Conservation (phyloP, 2,888 invertebrate genomes). For the Luffia ferchaultella region DNA sequence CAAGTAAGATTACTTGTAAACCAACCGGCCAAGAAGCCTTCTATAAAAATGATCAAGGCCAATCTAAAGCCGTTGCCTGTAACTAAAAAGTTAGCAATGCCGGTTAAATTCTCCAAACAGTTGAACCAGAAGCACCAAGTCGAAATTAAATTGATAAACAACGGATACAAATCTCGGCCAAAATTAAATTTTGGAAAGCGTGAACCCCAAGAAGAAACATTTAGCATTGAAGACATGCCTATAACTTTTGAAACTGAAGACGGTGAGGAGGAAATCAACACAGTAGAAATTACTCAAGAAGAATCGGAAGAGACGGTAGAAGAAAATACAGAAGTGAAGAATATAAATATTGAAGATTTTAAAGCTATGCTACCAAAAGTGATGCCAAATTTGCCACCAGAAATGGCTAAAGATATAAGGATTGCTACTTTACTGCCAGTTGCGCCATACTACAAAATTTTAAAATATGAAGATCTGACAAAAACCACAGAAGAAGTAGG, state of each 20-base stretch:
- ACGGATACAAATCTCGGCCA: neutral
- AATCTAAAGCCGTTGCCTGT: slow-evolving; percentile 10
- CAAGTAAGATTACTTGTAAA: slow-evolving; percentile 22
- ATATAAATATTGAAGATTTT: no score
- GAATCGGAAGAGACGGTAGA: no score
- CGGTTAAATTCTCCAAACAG: slow-evolving; percentile 23
- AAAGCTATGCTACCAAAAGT: no score
- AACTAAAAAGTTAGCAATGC: slow-evolving; percentile 26
- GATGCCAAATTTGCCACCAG: no score
- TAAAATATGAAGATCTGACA: slow-evolving; percentile 33
- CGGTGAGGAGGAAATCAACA: neutral
- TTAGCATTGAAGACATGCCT: neutral
- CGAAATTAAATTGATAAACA: neutral
- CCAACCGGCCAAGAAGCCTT: slow-evolving; percentile 13
- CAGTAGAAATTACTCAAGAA: no score
- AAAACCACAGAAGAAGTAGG: slow-evolving; percentile 2
- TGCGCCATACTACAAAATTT: slow-evolving; percentile 47
- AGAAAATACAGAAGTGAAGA: no score
- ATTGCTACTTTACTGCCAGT: slow-evolving; percentile 38
- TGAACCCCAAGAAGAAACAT: neutral
- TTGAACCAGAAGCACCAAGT: neutral
- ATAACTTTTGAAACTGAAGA: neutral
- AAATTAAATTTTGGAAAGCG: neutral
- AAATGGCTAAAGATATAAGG: slow-evolving; percentile 20
- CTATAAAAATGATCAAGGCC: slow-evolving; percentile 36